These are phyloP conservation scores for Pterobdella sp. DNA, from an alignment of 2,888 invertebrate genomes.

Conservation along the genomic window DNA sequence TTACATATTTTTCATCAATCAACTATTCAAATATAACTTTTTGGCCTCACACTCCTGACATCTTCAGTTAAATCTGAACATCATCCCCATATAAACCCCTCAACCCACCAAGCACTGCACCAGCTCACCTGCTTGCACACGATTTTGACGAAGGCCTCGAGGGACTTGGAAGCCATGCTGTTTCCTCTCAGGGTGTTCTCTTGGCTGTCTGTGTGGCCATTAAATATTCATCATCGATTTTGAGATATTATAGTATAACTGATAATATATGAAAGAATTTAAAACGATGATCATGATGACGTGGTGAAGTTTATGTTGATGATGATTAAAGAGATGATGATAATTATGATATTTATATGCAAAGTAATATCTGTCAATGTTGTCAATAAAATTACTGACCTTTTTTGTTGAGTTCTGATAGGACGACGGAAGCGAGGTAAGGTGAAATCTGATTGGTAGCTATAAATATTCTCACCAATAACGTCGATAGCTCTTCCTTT, in stretches of 20 bases:
- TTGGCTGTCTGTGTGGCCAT: slow-evolving; percentile 63
- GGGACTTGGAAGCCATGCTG: slow-evolving; percentile 88
- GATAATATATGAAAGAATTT: background rate
- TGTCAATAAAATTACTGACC: slow-evolving; percentile 38
- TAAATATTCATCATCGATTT: background rate
- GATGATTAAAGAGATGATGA: background rate
- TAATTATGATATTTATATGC: background rate
- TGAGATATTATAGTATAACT: background rate
- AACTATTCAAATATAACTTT: no score
- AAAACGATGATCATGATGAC: background rate
- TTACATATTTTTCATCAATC: no score
- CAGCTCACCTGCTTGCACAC: slow-evolving; percentile 65
- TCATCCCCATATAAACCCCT: background rate
- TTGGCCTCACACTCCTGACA: no score
- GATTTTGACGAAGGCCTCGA: slow-evolving; percentile 88
- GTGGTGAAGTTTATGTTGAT: background rate
- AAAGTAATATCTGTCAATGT: background rate
- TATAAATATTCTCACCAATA: slow-evolving; percentile 79
- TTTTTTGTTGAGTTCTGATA: slow-evolving; percentile 67
- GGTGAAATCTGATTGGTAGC: slow-evolving; percentile 75
- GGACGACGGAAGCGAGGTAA: slow-evolving; percentile 81
- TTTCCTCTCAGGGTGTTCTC: slow-evolving; percentile 87
- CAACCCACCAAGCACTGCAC: background rate
- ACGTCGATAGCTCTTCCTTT: slow-evolving; percentile 85
- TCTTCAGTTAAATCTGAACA: background rate